Evolutionary conservation across 2,113 vertebrate genomes (phyloP).

Genomic region (Phainopepla nitens): DNA sequence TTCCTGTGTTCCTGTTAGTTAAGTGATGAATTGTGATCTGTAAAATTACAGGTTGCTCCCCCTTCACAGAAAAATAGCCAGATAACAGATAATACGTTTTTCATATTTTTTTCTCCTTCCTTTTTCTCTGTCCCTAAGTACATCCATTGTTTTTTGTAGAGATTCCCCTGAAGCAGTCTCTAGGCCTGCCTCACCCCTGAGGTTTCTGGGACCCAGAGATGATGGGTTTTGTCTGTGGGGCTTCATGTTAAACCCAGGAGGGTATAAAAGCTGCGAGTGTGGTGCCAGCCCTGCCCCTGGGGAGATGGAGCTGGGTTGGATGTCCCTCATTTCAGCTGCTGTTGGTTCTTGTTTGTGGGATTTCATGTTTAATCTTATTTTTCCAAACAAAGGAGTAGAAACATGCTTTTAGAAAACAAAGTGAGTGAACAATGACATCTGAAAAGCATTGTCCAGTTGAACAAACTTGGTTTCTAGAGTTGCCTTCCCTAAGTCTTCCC

Average conservation of each 20-base stretch:
- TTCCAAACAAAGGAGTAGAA: background rate
- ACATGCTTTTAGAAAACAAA: background rate
- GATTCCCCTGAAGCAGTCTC: background rate
- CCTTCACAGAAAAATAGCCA: background rate
- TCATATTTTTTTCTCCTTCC: background rate
- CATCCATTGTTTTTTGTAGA: background rate
- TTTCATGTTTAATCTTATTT: background rate
- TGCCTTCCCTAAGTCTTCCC: background rate
- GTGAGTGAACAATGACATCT: background rate
- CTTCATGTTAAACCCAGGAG: background rate
- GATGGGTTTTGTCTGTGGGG: background rate
- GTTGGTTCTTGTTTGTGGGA: background rate
- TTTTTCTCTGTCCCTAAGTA: background rate
- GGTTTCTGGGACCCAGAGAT: background rate
- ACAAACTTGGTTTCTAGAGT: background rate
- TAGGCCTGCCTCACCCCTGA: background rate
- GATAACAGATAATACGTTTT: background rate
- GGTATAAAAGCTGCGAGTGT: background rate
- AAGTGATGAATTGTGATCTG: background rate
- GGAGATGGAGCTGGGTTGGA: background rate
- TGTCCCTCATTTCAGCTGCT: background rate
- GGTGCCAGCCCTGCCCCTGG: background rate
- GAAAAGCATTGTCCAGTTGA: background rate
- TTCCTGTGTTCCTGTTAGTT: background rate
- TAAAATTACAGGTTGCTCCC: background rate